Evolutionary conservation across 2,797 vertebrate genomes (phyloP).

Genomic region (Chaenodraco wilsoni): DNA sequence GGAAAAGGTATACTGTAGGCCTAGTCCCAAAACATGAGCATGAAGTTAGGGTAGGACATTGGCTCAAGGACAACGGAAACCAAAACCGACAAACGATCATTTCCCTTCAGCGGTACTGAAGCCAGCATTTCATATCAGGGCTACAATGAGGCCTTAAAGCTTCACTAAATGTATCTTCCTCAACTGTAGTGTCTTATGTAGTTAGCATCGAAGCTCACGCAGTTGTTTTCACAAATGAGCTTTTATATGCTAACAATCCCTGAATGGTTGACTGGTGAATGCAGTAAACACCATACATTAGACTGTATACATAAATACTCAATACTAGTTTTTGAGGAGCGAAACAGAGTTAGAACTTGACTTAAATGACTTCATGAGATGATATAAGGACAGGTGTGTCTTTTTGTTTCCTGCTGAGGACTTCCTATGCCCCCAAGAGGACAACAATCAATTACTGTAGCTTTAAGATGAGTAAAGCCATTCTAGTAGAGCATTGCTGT

Average conservation of each 20-base stretch:
- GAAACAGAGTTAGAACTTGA: not conserved
- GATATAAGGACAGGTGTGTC: not conserved
- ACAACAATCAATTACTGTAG: not conserved
- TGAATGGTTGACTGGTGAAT: not conserved
- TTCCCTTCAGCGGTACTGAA: not conserved
- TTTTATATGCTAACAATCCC: not conserved
- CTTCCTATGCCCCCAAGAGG: not conserved
- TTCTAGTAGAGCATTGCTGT: constrained; percentile 7
- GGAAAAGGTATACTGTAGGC: not conserved
- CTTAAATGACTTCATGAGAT: not conserved
- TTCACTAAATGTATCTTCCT: not conserved
- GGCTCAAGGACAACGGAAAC: not conserved
- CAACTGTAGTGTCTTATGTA: not conserved
- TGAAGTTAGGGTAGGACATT: not conserved
- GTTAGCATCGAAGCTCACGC: not conserved
- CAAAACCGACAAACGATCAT: not conserved
- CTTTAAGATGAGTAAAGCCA: constrained; percentile 9
- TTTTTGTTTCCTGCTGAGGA: not conserved
- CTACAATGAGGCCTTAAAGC: not conserved
- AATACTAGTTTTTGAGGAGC: not conserved
- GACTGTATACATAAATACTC: too few species aligned
- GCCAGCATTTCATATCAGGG: not conserved
- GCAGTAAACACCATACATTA: not conserved
- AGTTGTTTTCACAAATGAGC: not conserved
- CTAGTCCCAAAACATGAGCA: not conserved